phyloP scores from a whole-genome alignment of 2,888 invertebrate species.

The Neoitamus cyanurus region DNA sequence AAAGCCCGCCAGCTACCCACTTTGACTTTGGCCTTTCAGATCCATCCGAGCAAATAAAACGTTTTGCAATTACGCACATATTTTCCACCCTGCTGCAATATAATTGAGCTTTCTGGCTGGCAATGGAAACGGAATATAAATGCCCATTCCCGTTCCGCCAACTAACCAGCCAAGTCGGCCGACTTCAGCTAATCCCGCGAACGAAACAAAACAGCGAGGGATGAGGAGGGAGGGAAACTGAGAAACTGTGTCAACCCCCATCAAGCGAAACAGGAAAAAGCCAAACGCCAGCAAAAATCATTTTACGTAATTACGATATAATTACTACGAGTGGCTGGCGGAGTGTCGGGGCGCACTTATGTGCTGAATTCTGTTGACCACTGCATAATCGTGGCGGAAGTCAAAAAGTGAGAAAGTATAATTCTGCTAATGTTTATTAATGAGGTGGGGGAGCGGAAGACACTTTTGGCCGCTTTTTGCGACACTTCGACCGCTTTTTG shows the following conservation, averaged over 20 bases:
- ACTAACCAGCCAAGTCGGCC: background rate
- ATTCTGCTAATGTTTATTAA: background rate
- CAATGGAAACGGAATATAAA: background rate
- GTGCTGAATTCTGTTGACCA: background rate
- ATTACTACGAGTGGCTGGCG: background rate
- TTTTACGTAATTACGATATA: background rate
- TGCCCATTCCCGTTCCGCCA: background rate
- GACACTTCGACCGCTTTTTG: background rate
- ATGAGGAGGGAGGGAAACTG: background rate
- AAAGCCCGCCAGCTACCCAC: background rate
- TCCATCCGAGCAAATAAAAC: conserved; percentile 1
- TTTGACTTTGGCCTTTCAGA: background rate
- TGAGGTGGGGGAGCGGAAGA: background rate
- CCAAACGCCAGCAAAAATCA: background rate
- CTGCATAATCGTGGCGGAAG: background rate
- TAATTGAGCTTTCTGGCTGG: background rate
- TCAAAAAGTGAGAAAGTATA: background rate
- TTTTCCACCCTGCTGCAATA: conserved; percentile 8
- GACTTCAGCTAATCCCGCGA: background rate
- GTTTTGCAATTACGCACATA: conserved; percentile 18
- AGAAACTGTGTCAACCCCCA: background rate
- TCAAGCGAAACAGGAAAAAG: background rate
- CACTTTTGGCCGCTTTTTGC: background rate
- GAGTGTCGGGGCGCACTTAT: background rate
- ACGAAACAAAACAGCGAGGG: background rate